Percentiles rank a stretch among this genome's conserved stretches.
These are phyloP conservation scores for Drosophila ogumai DNA, from an alignment of 1,140 invertebrate genomes.

Conservation along the genomic window DNA sequence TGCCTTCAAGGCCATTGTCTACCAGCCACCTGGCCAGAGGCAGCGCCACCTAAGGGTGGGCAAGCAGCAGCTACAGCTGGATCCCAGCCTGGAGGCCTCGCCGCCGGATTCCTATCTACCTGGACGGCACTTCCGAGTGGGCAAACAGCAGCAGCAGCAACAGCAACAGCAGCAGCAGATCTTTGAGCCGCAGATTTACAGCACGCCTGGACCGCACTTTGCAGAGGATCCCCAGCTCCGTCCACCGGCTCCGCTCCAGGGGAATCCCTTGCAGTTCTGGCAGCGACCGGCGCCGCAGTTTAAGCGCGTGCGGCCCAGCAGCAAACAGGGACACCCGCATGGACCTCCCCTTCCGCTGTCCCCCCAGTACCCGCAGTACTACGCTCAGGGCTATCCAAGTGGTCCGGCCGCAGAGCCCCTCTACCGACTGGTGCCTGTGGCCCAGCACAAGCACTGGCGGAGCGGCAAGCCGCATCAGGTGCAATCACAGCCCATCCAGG, in stretches of 20 bases:
- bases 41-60: conserved; percentile 61
- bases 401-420: conserved; percentile 55
- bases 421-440: conserved; percentile 71
- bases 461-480: conserved; percentile 52
- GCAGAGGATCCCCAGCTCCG: conserved; percentile 63
- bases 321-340: conserved; percentile 24
- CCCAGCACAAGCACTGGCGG: conserved; percentile 70
- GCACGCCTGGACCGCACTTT: conserved; percentile 43
- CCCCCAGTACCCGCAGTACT: conserved; percentile 60
- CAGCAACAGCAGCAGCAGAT: conserved; percentile 32
- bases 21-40: conserved; percentile 38
- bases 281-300: conserved; percentile 54
- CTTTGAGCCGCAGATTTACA: conserved; percentile 37
- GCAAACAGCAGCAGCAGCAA: conserved; percentile 56
- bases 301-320: conserved; percentile 45
- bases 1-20: conserved; percentile 86
- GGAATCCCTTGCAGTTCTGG: conserved; percentile 56
- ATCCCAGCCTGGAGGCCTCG: neutral
- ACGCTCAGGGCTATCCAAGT: conserved; percentile 62
- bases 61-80: conserved; percentile 52
- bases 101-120: conserved; percentile 45
- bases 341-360: neutral
- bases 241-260: conserved; percentile 33
- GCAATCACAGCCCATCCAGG: conserved; percentile 81
- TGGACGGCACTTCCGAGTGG: conserved; percentile 54